Evolutionary conservation across 92 coral and sea anemone species (phyloP).

Genomic region (Epizoanthus scotinus): DNA sequence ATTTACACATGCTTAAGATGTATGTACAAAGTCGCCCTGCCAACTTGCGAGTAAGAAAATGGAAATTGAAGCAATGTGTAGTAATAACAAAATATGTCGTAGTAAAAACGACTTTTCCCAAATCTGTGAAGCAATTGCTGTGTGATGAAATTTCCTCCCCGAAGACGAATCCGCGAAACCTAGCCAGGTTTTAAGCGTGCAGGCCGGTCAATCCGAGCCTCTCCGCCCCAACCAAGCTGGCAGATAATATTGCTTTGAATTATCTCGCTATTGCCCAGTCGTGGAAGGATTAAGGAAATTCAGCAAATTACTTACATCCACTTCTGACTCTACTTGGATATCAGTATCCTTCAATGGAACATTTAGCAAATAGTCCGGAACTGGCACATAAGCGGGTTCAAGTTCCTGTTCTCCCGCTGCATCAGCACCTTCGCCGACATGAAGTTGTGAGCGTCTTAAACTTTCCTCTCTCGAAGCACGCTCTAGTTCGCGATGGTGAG

Average conservation of each 20-base stretch:
- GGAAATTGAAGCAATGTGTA: conserved; percentile 12
- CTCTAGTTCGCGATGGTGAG: conserved; percentile 81
- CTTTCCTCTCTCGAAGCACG: conserved; percentile 70
- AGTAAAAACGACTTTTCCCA: conserved; percentile 26
- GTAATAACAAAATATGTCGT: conserved; percentile 28
- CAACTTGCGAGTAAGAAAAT: conserved; percentile 50
- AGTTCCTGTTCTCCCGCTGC: conserved; percentile 54
- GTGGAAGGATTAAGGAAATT: conserved; percentile 44
- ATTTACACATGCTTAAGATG: conserved; percentile 82
- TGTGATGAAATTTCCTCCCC: conserved; percentile 19
- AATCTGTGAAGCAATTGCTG: conserved; percentile 2
- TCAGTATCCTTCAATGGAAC: conserved; percentile 96
- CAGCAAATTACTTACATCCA: conserved; percentile 66
- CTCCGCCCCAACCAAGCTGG: conserved; percentile 42
- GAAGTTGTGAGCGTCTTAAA: conserved; percentile 67
- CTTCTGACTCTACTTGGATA: conserved; percentile 65
- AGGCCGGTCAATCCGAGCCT: conserved; percentile 36
- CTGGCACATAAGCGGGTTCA: conserved; percentile 58
- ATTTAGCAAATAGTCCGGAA: conserved; percentile 90
- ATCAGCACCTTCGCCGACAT: conserved; percentile 55
- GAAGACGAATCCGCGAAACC: conserved; percentile 28
- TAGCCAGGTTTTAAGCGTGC: conserved; percentile 34
- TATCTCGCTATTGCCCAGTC: conserved; percentile 31
- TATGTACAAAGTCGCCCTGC: conserved; percentile 64
- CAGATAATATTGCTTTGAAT: conserved; percentile 16